Evolutionary conservation across 1,140 invertebrate genomes (phyloP).

Genomic region (Vollenhovia emeryi): DNA sequence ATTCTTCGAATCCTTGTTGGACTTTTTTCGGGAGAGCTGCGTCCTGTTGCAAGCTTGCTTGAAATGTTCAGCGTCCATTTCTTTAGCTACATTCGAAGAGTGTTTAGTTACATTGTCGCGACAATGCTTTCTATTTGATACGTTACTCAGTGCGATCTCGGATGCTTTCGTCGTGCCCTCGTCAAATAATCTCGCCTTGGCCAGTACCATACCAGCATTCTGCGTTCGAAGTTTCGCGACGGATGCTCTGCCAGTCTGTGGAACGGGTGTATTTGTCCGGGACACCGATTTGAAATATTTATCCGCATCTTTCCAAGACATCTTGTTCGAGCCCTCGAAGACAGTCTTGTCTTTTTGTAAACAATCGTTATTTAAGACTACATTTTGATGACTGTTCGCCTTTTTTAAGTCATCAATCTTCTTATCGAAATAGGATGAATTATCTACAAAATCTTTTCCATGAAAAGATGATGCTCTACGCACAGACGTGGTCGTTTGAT

Average conservation of each 20-base stretch:
- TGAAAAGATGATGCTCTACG: slow-evolving; percentile 82
- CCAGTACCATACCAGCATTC: slow-evolving; percentile 90
- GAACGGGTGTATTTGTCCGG: slow-evolving; percentile 69
- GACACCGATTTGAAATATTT: slow-evolving; percentile 78
- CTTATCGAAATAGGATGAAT: slow-evolving; percentile 77
- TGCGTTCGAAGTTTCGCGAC: slow-evolving; percentile 87
- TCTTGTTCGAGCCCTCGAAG: slow-evolving; percentile 59
- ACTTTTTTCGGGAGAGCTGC: slow-evolving; percentile 34
- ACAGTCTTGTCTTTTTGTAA: not conserved
- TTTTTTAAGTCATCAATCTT: slow-evolving; percentile 81
- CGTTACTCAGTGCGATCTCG: not conserved
- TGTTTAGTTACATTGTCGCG: slow-evolving; percentile 3
- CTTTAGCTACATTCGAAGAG: slow-evolving; percentile 14
- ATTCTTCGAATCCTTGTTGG: slow-evolving; percentile 71
- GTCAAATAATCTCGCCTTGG: slow-evolving; percentile 89
- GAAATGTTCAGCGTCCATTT: slow-evolving; percentile 10
- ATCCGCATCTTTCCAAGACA: slow-evolving; percentile 83
- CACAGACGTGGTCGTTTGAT: slow-evolving; percentile 49
- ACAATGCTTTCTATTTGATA: slow-evolving; percentile 45
- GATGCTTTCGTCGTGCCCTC: slow-evolving; percentile 78
- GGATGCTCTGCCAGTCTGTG: slow-evolving; percentile 86
- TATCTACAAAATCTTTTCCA: slow-evolving; percentile 74
- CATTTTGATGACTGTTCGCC: slow-evolving; percentile 76
- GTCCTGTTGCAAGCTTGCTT: slow-evolving; percentile 3
- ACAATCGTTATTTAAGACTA: slow-evolving; percentile 55